Base-by-base conservation (phyloP, 2,113 vertebrate genomes). In the Halcyon senegalensis region DNA sequence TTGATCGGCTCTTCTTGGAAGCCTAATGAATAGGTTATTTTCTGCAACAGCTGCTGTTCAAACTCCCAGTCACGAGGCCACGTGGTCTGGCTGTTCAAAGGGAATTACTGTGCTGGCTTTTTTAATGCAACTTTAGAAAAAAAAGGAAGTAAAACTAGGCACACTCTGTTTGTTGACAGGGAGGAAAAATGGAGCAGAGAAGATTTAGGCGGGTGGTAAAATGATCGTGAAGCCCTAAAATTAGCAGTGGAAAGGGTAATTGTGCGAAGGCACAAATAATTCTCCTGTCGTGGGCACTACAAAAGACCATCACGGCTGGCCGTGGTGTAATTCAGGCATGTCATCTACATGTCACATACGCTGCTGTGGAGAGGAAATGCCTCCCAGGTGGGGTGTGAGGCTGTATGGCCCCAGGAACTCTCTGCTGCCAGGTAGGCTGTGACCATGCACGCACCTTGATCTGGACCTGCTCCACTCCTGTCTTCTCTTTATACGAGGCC, bases 21-120 rank as follows among this genome's bases (percentile, higher is more conserved):
- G 75, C 33, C 72, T 91, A 93, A 96, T 92, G 94, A 92, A 87
- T 83, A 87, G 55, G 43, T 94, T 95, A 95, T 93, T 94, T 95
- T 89, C 87, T 95, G 90, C 68, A 96, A 84, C 89, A 97, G 82
- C 94, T 97, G 96, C 94, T 86, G 63, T 95, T 95, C 73, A 75
- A 86, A 92, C 95, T 88, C 84, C 78, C n/a, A 74, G 81, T 84
- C 70, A 8, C 74, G n/a, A 96, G 92, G 76, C 82, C 82, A 74
- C 33, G 55, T 64, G 91, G 92, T 46, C 82, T 64, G 35, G 37
- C 25, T 75, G 92, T 93, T 97, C 89, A 96, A 85, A 92, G 75
- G 78, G 83, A 84, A 93, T 75, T 69, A 84, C n/a, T 63, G 9
- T 35, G 72, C 72, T 59, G 44, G 9, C 6, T 76, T 70, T 68